Evolutionary conservation across 2,113 vertebrate species (phyloP).

Genomic region (Hydrolagus affinis): DNA sequence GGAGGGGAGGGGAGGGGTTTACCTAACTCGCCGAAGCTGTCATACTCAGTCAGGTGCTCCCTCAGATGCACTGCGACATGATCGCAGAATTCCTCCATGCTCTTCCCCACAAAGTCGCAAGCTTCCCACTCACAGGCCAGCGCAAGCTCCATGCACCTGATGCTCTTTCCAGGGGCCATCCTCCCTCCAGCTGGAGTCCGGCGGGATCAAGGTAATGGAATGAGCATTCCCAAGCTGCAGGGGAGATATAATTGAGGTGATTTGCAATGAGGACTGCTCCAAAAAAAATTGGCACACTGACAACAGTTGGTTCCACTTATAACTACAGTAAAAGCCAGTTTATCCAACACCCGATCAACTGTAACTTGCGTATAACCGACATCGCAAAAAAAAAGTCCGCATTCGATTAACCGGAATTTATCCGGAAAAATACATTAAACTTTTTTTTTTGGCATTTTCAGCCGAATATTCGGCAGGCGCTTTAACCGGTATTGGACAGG

Average conservation of each 20-base stretch:
- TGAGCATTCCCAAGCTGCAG: not conserved
- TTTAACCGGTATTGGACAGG: too few relatives aligned
- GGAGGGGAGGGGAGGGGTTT: conserved; percentile 6
- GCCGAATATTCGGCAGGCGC: too few relatives aligned
- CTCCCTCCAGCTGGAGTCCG: not conserved
- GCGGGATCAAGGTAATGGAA: not conserved
- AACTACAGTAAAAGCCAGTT: too few relatives aligned
- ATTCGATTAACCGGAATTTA: too few relatives aligned
- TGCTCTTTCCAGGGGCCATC: conserved; percentile 50
- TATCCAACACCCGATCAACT: too few relatives aligned
- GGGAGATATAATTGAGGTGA: not conserved
- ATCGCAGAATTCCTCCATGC: conserved; percentile 56
- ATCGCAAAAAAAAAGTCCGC: too few relatives aligned
- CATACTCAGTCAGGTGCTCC: conserved; percentile 53
- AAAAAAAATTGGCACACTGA: not conserved
- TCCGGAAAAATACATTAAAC: too few relatives aligned
- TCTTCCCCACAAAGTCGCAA: conserved; percentile 49
- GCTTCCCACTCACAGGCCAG: conserved; percentile 54
- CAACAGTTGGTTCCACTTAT: too few relatives aligned
- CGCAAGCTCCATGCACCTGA: conserved; percentile 40
- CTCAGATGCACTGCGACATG: conserved; percentile 49
- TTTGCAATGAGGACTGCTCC: not conserved
- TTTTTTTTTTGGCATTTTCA: too few relatives aligned
- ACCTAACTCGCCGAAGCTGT: conserved; percentile 66
- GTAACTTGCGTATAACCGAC: too few relatives aligned